Evolutionary conservation across 2,113 vertebrate species (phyloP), one percentile per base, ranked within the genome.

Genomic region (Chloropsis cyanopogon): DNA sequence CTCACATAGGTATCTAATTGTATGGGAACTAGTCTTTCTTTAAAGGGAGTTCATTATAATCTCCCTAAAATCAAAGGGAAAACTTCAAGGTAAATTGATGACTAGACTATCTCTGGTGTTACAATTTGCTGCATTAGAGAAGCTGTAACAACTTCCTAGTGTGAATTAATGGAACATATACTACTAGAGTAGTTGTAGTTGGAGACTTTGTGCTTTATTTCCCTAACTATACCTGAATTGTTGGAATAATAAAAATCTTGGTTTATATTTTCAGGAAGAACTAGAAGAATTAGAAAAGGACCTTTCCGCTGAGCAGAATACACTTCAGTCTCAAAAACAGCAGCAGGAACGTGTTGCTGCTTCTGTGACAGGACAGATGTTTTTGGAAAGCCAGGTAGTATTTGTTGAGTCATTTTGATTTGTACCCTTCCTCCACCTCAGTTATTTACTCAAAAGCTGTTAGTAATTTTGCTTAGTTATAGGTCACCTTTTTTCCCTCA

Each of bases 341-440:
- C 98, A 99, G 88, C 99, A 99, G 83, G 99, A 99, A 79, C 98
- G 99, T 54, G 96, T 98, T 42, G 99, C 99, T 8, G 97, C 98
- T 92, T 99, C 99, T 2, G 99, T 99, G 76, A 99, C 99, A 1
- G 99, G 99, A 46, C 99, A 99, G 98, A 99, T 99, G 99, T 99
- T 98, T 91, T 96, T 99, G 86, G 99, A 99, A 97, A 99, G 99
- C 91, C 99, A 99, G 99, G 99, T 99, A 57, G 18, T 71, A 72
- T 63, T 86, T 87, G 17, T 54, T 78, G 56, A 86, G 42, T 75
- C 8, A 56, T 88, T 88, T 53, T 69, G 28, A n/a, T 60, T 49
- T 61, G 24, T 33, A 65, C 49, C 0, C 14, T 37, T 11, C 5
- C 18, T 59, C 23, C 6, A 52, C 7, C 3, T 5, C 11, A 39